These are phyloP conservation scores for Trissolcus basalis DNA, from an alignment of 1,140 invertebrate species.

Conservation along the genomic window DNA sequence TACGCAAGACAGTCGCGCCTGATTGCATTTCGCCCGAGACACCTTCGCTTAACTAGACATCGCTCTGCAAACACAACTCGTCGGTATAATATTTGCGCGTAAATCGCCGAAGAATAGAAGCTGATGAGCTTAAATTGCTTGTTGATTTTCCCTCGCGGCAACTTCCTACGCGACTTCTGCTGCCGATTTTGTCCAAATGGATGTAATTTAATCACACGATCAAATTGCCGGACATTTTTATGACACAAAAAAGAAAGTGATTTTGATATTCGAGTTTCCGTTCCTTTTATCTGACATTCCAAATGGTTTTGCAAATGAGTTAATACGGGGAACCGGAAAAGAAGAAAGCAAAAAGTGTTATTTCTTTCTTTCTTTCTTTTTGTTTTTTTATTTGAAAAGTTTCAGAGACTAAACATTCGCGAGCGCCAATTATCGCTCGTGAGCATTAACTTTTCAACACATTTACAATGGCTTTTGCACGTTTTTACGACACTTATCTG, in stretches of 20 bases:
- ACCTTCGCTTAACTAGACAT: slow-evolving; percentile 54
- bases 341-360: too few relatives aligned
- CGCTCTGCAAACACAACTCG: slow-evolving; percentile 52
- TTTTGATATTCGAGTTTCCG: neutral
- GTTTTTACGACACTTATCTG: slow-evolving; percentile 45
- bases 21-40: slow-evolving; percentile 56
- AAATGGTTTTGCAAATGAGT: too few relatives aligned
- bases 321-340: too few relatives aligned
- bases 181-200: slow-evolving; percentile 24
- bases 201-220: too few relatives aligned
- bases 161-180: slow-evolving; percentile 26
- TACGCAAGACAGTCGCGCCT: slow-evolving; percentile 64
- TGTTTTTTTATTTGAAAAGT: neutral
- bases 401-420: slow-evolving; percentile 28
- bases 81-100: slow-evolving; percentile 44
- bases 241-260: too few relatives aligned
- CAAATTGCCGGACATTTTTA: too few relatives aligned
- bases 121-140: slow-evolving; percentile 50
- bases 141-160: slow-evolving; percentile 50
- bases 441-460: slow-evolving; percentile 52
- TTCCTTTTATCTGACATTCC: too few relatives aligned
- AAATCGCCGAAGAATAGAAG: slow-evolving; percentile 51
- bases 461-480: slow-evolving; percentile 56
- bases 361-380: too few relatives aligned
- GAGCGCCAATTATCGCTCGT: slow-evolving; percentile 19